phyloP scores from a whole-genome alignment of 2,797 vertebrate genomes.

The Crocodylus rhombifer region DNA sequence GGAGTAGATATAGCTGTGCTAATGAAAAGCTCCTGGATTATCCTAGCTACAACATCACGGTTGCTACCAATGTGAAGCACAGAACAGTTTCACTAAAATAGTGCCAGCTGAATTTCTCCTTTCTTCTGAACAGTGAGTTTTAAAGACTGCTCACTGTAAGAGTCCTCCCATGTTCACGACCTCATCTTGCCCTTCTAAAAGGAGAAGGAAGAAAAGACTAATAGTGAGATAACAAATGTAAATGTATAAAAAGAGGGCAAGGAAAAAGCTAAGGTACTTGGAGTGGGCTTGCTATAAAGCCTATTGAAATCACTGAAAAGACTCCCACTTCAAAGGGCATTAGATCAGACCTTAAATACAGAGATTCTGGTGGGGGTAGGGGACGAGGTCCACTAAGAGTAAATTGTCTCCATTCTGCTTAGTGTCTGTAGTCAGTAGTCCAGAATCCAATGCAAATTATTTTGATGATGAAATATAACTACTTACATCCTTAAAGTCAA shows the following conservation, averaged over 20 bases:
- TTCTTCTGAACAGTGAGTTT: not conserved
- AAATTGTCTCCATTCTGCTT: not conserved
- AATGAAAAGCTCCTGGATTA: not conserved
- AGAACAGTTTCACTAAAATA: not conserved
- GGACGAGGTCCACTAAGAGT: not conserved
- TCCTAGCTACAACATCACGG: not conserved
- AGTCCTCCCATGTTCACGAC: not conserved
- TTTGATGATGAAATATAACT: not conserved
- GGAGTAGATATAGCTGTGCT: not conserved
- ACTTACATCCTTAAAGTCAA: not conserved
- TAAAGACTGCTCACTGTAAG: not conserved
- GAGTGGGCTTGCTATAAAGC: not conserved
- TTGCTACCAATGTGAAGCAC: not conserved
- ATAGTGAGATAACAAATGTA: not conserved
- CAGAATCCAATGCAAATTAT: not conserved
- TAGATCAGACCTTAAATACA: not conserved
- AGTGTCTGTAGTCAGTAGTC: not conserved
- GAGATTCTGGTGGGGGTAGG: not conserved
- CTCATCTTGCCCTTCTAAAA: not conserved
- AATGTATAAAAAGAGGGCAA: not conserved
- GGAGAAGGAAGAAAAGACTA: not conserved
- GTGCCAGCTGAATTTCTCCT: not conserved
- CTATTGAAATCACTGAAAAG: not conserved
- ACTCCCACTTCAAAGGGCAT: not conserved
- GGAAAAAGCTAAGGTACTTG: not conserved